Base-by-base conservation (phyloP, 2,888 invertebrate genomes). In the Flabesymbios commensalis region DNA sequence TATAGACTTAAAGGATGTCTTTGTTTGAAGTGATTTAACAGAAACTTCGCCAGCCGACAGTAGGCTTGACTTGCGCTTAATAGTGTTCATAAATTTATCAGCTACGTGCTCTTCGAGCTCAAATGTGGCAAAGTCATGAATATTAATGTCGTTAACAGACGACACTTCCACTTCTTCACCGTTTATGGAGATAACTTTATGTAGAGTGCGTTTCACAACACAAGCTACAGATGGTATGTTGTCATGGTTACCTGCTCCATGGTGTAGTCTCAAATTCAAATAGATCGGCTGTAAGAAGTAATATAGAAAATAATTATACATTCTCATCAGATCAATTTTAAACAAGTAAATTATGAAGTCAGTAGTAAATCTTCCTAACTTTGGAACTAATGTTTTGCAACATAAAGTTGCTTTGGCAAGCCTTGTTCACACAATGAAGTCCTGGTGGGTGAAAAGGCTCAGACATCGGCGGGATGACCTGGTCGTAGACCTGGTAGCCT, bases 51-150 rank as follows among this genome's bases (percentile, higher is more conserved):
- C 61, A n/a, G 57, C 39, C 31, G 7, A 5, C 51, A 22, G 19
- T 7, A 19, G 45, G 22, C 7, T 29, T 5, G 53, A 53, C 57
- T 49, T 58, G 4, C 61, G 57, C 1, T 49, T 36, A 24, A 62
- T 53, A 14, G 54, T 55, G 42, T 41, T 61, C 42, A 55, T 61
- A 54, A 71, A 70, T 45, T 61, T 43, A 10, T 43, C 36, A 1
- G 64, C 61, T 3, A 71, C 31, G 31, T 57, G 62, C 19, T 78
- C 72, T 49, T 76, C 74, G 59, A 75, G 73, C 63, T 78, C 79
- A 72, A 80, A 81, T 10, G 65, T 65, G 49, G 80, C 76, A 71
- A 70, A 78, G 65, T 80, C 78, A 67, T 80, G 81, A 64, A 80
- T 80, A 65, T 79, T 77, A 42, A 80, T 64, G 26, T 72, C 60